Evolutionary conservation across 1,140 invertebrate genomes (phyloP), one percentile per base, ranked within the genome.

Genomic region (Odontomachus brunneus): DNA sequence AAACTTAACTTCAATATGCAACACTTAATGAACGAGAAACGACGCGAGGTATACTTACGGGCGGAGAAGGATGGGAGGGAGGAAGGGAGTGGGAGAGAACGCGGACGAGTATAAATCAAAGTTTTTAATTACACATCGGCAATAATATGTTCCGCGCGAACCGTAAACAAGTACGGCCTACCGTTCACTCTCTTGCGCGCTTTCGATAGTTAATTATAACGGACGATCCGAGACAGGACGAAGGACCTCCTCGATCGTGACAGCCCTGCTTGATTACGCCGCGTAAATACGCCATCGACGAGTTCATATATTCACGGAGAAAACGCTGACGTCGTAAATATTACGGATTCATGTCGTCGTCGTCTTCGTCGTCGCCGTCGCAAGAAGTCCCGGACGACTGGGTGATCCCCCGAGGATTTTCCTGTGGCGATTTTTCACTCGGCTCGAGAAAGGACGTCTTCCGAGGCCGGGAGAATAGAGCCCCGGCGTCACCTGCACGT

Each of bases 341-440:
- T 80, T 80, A 80, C 51, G 75, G 75, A 80, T 80, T 80, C 65
- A 80, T 80, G 75, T 80, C 75, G 60, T 53, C 59, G 73, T 74
- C 55, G 73, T 55, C 71, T 53, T 73, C 60, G 73, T 62, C 38
- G 44, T 55, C 63, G 73, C 24, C 60, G 51, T 69, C 62, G 65
- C 75, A 80, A 80, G 75, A 80, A 80, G 65, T 71, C 65, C 75
- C 75, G 75, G 75, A 80, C 65, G 65, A 71, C 75, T 80, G 22
- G 65, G 65, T 80, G 75, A 80, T 80, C 49, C 75, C 75, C 75
- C 53, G 63, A 80, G 65, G 75, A 80, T 80, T 80, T 80, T 80
- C 75, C 75, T 80, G 71, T 80, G 65, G 75, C 75, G 75, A 80
- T 80, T 80, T 80, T 80, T 80, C 75, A 80, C 75, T 59, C 75